Percentiles rank a stretch among this genome's conserved stretches.
phyloP scores from a whole-genome alignment of 53 echinoderm and acorn worm species.

The Astropecten irregularis region DNA sequence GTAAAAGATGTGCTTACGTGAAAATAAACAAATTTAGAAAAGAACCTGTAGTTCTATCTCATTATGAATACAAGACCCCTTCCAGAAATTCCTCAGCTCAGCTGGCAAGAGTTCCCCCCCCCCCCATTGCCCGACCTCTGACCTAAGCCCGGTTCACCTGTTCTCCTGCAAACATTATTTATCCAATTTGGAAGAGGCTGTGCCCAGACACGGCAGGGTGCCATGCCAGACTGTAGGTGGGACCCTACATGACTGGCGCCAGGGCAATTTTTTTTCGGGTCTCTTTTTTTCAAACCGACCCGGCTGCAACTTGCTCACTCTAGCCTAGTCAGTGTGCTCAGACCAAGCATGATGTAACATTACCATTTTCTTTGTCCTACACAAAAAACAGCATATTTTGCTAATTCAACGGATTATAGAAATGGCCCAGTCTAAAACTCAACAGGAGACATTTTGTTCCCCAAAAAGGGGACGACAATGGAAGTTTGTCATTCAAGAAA shows the following conservation, averaged over 20 bases:
- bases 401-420: conserved; percentile 1
- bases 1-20: too few species aligned
- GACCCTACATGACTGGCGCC: conserved; percentile 44
- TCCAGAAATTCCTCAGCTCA: too few species aligned
- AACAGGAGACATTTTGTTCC: too few species aligned
- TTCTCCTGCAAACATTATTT: conserved; percentile 46
- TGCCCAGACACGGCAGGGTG: conserved; percentile 37
- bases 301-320: too few species aligned
- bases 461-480: too few species aligned
- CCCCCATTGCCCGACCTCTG: conserved; percentile 26
- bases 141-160: conserved; percentile 33
- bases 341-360: not conserved
- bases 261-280: conserved; percentile 12
- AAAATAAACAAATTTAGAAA: too few species aligned
- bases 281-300: too few species aligned
- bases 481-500: too few species aligned
- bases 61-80: too few species aligned
- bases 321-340: not conserved
- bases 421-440: too few species aligned
- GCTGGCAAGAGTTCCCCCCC: too few species aligned
- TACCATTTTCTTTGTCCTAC: not conserved
- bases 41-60: too few species aligned
- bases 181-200: conserved; percentile 39
- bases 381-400: conserved; percentile 3
- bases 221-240: conserved; percentile 50